A percentile compares a stretch with the other conserved stretches of the same genome.
These are phyloP conservation scores for Trididemnum clinides DNA, from an alignment of 23 tunicate genomes.

Conservation along the genomic window DNA sequence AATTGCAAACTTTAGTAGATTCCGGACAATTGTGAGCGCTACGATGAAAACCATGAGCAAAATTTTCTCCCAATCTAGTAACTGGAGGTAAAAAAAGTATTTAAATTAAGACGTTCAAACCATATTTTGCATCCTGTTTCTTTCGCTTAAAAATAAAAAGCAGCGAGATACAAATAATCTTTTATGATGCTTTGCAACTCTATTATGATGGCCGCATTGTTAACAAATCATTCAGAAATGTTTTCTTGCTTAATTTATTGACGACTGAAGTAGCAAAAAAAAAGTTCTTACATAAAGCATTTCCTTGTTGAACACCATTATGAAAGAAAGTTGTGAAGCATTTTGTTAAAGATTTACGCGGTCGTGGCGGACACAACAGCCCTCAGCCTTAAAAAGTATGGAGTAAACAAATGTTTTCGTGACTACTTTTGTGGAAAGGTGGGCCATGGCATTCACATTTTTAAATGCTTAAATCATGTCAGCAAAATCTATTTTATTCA, in stretches of 20 bases:
- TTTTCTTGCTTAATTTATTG: not conserved
- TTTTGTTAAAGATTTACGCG: not conserved
- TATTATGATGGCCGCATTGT: constrained; percentile 10
- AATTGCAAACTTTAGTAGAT: too few relatives aligned
- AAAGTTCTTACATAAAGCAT: not conserved
- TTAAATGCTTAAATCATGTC: constrained; percentile 18
- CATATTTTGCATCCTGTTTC: not conserved
- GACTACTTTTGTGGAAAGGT: not conserved
- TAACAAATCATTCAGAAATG: not conserved
- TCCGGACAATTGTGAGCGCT: not conserved
- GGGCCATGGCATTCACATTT: not conserved
- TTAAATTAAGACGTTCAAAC: not conserved
- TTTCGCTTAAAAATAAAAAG: not conserved
- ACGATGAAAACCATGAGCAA: not conserved
- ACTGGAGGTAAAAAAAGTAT: not conserved
- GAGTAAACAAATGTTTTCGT: constrained; percentile 4
- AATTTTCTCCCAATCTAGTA: not conserved
- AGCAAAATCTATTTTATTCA: constrained; percentile 1
- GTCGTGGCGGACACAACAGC: constrained; percentile 28
- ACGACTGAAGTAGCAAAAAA: not conserved
- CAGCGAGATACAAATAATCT: not conserved
- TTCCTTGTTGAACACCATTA: not conserved
- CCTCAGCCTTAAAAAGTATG: not conserved
- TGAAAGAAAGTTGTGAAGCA: not conserved
- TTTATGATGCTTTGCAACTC: not conserved